Evolutionary conservation across 2,888 invertebrate genomes (phyloP), one percentile per base, ranked within the genome.

Genomic region (Polydesmus complanatus): DNA sequence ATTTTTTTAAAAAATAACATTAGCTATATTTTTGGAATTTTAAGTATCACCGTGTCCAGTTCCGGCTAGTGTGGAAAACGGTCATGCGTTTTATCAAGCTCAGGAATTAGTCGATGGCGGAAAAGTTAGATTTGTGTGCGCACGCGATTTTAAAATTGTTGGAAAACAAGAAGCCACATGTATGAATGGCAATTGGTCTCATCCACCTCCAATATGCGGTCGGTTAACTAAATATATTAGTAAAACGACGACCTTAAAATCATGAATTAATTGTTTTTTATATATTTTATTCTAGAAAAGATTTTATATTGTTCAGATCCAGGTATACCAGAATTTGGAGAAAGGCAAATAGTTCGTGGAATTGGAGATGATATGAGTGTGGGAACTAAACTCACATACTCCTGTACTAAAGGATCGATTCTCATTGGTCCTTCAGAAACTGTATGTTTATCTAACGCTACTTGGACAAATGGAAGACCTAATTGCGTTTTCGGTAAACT

Each of bases 301-400:
- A 47, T 54, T 8, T 8, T 8, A 1, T 59, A 54, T n/a, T 59
- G 59, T 19, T 19, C 54, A 1, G 53, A 19, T 54, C 54, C 37
- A 2, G 59, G 54, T 54, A 5, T 25, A 11, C 27, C 27, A 1
- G 0, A 51, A 21, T 54, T 54, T 48, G 53, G 37, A 3, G 25
- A 27, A 8, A 22, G 53, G 18, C 18, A 53, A 54, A 54, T 54
- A 18, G 22, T 26, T n/a, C 5, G 11, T n/a, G 59, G 59, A 25
- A 26, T 22, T 5, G 54, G 59, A 19, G 59, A 51, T 21, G 54
- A 54, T 27, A 51, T 53, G 22, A 59, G 59, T 59, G 26, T 23
- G 5, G 59, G 48, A 3, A 54, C 59, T 21, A 25, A 37, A 8
- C 21, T 59, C 2, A 53, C 47, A 14, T 59, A 27, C 37, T 18